Conservation (phyloP, 2,113 vertebrate genomes). For the Procapra przewalskii region DNA sequence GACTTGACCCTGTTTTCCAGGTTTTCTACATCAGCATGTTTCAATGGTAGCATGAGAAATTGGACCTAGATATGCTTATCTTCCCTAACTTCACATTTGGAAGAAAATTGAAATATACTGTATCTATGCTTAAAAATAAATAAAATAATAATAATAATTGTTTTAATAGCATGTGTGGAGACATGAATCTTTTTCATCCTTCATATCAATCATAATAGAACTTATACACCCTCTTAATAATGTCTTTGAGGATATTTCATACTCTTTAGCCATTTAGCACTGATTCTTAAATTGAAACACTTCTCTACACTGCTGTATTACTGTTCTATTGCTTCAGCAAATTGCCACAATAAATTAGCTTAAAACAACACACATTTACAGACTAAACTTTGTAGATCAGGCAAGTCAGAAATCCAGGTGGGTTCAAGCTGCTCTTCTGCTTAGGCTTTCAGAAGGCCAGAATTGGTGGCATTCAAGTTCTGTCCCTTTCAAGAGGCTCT, state of each 20-base stretch:
- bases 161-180: not conserved
- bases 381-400: not conserved
- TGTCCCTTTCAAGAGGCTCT: not conserved
- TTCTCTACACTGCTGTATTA: not conserved
- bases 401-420: not conserved
- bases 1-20: not conserved
- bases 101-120: not conserved
- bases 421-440: not conserved
- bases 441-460: not conserved
- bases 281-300: not conserved
- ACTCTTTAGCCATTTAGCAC: not conserved
- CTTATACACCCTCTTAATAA: not conserved
- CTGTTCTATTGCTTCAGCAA: not conserved
- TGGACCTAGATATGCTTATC: not conserved
- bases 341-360: not conserved
- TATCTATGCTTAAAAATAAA: no score
- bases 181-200: not conserved
- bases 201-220: not conserved
- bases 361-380: not conserved
- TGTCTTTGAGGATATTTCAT: not conserved
- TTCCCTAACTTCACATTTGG: not conserved
- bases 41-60: not conserved
- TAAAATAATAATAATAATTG: not conserved
- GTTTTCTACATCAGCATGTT: not conserved
- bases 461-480: rapidly evolving